Conservation (phyloP, 2,888 invertebrate genomes). For the Hemicrepidius hirtus region DNA sequence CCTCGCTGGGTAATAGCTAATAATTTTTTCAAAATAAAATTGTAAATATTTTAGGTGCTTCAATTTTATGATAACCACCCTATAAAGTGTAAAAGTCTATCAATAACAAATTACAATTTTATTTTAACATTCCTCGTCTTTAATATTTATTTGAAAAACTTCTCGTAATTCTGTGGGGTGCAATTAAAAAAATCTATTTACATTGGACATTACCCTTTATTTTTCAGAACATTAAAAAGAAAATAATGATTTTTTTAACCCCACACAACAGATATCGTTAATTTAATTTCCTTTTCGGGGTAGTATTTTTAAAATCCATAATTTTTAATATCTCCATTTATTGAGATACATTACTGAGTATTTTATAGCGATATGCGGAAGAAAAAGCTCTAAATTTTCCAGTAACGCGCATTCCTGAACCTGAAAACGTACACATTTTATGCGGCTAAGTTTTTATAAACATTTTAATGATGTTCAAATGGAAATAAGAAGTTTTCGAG, state of each 20-base stretch:
- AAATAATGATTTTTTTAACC: neutral
- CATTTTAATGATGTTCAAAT: constrained; percentile 24
- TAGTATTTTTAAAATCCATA: neutral
- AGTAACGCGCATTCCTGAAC: neutral
- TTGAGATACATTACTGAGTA: constrained; percentile 11
- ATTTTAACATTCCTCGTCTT: too few relatives aligned
- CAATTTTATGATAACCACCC: too few relatives aligned
- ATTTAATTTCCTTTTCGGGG: constrained; percentile 12
- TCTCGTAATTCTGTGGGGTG: neutral
- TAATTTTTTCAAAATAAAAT: too few relatives aligned
- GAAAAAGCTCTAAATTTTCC: constrained; percentile 19
- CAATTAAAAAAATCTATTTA: constrained; percentile 1
- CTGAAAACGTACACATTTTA: constrained; percentile 19
- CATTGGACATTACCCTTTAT: neutral
- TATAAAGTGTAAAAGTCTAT: too few relatives aligned
- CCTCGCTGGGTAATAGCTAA: too few relatives aligned
- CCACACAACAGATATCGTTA: neutral
- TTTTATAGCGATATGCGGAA: constrained; percentile 20
- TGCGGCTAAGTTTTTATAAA: constrained; percentile 34
- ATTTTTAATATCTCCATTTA: constrained; percentile 15
- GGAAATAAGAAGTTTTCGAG: constrained; percentile 1
- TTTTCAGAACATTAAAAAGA: neutral
- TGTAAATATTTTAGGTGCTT: too few relatives aligned
- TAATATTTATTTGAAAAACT: neutral
- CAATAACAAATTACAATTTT: too few relatives aligned